These are phyloP conservation scores for Eurystomus gularis DNA, from an alignment of 2,113 vertebrate genomes.

Conservation along the genomic window DNA sequence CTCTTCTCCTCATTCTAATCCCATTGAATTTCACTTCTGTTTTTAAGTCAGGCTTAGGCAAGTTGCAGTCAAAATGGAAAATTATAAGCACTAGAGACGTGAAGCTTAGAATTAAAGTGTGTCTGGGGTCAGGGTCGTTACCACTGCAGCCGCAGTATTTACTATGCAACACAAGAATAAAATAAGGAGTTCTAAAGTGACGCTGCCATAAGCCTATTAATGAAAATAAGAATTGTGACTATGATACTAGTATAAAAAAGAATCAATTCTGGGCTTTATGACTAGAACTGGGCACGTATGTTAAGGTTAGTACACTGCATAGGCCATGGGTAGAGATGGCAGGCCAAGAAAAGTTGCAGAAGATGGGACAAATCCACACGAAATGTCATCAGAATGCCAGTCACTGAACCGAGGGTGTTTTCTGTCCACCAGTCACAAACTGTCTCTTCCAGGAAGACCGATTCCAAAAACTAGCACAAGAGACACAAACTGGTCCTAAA, in stretches of 20 bases:
- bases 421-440: neutral
- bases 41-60: neutral
- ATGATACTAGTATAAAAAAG: neutral
- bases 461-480: neutral
- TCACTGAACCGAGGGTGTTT: neutral
- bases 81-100: neutral
- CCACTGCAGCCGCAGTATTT: neutral
- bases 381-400: neutral
- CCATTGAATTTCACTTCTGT: neutral
- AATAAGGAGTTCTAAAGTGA: neutral
- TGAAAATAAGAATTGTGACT: neutral
- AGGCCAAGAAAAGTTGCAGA: neutral
- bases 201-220: neutral
- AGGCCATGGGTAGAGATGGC: neutral
- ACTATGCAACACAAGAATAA: neutral
- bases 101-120: neutral
- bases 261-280: neutral
- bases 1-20: neutral
- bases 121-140: neutral
- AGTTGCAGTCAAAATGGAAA: neutral
- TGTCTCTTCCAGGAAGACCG: neutral
- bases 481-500: neutral
- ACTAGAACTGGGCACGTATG: neutral
- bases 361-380: neutral
- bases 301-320: accelerated